phyloP scores from a whole-genome alignment of 2,113 vertebrate species.

The Alethe diademata region DNA sequence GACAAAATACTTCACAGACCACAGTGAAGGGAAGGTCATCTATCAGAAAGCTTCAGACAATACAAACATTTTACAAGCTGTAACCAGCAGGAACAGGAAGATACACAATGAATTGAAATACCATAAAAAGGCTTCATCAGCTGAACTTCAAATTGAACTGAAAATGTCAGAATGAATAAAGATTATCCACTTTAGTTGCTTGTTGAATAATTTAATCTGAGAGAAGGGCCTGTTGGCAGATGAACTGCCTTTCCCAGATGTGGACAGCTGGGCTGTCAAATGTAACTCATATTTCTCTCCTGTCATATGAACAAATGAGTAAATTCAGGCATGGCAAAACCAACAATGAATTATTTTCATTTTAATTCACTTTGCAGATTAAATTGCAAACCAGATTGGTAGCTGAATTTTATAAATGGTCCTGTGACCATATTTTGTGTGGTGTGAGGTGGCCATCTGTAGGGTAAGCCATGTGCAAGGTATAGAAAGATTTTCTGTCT shows the following conservation, averaged over 20 bases:
- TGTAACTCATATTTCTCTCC: not conserved
- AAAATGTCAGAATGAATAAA: not conserved
- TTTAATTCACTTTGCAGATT: not conserved
- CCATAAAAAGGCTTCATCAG: not conserved
- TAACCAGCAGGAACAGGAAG: not conserved
- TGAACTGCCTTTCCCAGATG: not conserved
- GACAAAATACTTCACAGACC: not conserved
- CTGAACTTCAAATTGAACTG: not conserved
- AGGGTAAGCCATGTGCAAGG: not conserved
- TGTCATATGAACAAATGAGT: not conserved
- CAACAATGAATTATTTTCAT: not conserved
- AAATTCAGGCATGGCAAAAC: not conserved
- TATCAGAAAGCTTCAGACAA: not conserved
- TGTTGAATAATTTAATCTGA: not conserved
- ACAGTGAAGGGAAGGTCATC: not conserved
- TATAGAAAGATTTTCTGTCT: not conserved
- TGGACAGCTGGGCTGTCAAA: not conserved
- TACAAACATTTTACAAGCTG: not conserved
- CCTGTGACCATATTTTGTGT: not conserved
- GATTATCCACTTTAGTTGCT: not conserved
- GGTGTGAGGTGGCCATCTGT: not conserved
- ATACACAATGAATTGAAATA: not conserved
- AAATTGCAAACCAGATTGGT: not conserved
- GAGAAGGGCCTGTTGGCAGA: not conserved
- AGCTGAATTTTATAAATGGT: not conserved